A percentile compares a stretch with the other conserved stretches of the same genome.
phyloP scores from a whole-genome alignment of 2,113 vertebrate species.

The Albula goreensis region DNA sequence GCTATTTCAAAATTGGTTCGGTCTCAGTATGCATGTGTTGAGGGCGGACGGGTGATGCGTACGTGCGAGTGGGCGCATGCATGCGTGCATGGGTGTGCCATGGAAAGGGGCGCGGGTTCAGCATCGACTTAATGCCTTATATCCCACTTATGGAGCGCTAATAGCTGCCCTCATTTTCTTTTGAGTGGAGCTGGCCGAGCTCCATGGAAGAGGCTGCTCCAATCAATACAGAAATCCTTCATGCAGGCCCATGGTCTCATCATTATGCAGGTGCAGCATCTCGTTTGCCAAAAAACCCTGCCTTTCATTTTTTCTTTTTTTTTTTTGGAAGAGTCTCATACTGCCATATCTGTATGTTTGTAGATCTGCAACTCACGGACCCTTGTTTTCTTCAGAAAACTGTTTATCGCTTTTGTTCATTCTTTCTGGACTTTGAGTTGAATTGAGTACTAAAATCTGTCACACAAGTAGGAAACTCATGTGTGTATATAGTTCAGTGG shows the following conservation, averaged over 20 bases:
- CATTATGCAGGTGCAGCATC: slow-evolving; percentile 3
- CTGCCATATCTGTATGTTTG: background rate
- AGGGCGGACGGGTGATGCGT: slow-evolving; percentile 13
- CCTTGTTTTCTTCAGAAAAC: background rate
- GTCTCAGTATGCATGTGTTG: too few relatives aligned
- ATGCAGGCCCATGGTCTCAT: background rate
- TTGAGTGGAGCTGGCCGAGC: slow-evolving; percentile 51
- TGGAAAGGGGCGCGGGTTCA: background rate
- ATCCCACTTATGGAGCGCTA: slow-evolving; percentile 56
- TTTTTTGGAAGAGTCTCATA: background rate
- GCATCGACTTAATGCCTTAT: slow-evolving; percentile 45
- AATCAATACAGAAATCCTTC: background rate
- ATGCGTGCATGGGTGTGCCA: background rate
- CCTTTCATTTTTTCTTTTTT: background rate
- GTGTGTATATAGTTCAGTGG: background rate
- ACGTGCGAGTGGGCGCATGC: slow-evolving; percentile 49
- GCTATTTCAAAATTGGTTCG: too few relatives aligned
- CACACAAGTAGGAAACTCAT: background rate
- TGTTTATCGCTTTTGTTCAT: background rate
- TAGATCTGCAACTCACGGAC: background rate
- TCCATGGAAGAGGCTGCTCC: background rate
- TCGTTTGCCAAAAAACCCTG: slow-evolving; percentile 1
- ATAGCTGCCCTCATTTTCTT: slow-evolving; percentile 65
- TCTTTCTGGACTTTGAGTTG: background rate
- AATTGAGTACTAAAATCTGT: background rate